Base-by-base conservation (phyloP, 1,140 invertebrate genomes). In the Aphidius ervi region DNA sequence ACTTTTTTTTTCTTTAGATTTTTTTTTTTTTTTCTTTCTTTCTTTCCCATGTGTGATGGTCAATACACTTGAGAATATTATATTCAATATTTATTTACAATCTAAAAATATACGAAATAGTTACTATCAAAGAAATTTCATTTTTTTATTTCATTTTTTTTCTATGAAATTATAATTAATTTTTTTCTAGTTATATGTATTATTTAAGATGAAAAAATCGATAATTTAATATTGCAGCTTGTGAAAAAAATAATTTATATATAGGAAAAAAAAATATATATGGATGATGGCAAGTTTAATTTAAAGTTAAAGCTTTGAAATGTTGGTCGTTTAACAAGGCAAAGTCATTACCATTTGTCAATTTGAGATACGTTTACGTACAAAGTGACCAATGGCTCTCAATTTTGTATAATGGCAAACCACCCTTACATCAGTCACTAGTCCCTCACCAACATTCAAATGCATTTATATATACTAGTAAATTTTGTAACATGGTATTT, bases 341-440 rank as follows among this genome's bases (percentile, higher is more conserved):
- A 71, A 77, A 79, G 76, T 80, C 78, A 80, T 80, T 79, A 80
- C 75, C 78, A 79, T 80, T 80, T 74, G 76, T 80, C 78, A 80
- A 80, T 80, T 80, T 79, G 78, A 80, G 68, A 68, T 79, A 80
- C 73, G 70, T 70, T 74, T n/a, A 9, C 72, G 68, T 67, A 59
- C 66, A 61, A 64, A 80, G 77, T 80, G 78, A 80, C 78, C 78
- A 80, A 80, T 80, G 77, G 78, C 72, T 78, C 76, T 77, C 76
- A 75, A 75, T 78, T 74, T 67, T 66, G 64, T 67, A 73, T 79
- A 79, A 80, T 78, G 76, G 78, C 66, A 65, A 74, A 70, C 66
- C 68, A 69, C 67, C 75, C 75, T 31, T 72, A 76, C 77, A 80
- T 80, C 71, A 77, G 75, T 80, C 77, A 79, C 77, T 40, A 48